Conservation (phyloP, 2,888 invertebrate genomes). For the Oasisia sp. region DNA sequence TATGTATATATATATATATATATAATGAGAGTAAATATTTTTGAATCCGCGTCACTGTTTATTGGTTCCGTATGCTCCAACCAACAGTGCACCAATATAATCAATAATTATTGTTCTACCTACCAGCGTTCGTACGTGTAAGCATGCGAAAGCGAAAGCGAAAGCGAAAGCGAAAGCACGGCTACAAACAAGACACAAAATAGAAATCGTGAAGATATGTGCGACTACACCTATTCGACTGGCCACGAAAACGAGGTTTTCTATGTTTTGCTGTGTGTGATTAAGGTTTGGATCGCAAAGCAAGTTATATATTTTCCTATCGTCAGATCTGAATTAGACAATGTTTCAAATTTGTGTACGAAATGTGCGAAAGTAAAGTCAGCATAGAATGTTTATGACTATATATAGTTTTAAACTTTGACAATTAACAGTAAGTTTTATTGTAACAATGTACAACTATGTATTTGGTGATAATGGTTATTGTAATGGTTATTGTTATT, state of each 20-base stretch:
- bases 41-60: neutral
- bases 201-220: neutral
- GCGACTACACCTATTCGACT: neutral
- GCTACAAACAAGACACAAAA: neutral
- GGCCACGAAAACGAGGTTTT: neutral
- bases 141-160: neutral
- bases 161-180: neutral
- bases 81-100: neutral
- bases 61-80: neutral
- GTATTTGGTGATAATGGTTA: neutral
- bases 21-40: neutral
- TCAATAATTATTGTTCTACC: neutral
- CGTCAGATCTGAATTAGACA: neutral
- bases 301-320: neutral
- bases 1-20: neutral
- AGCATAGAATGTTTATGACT: no score
- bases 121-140: neutral
- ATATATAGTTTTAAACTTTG: no score
- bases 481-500: neutral
- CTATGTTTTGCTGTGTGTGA: neutral
- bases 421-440: no score
- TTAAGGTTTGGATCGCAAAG: neutral
- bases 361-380: neutral
- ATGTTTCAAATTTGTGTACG: neutral
- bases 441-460: no score